Base-by-base conservation (phyloP, 2,888 invertebrate species). In the Pyralis farinalis region DNA sequence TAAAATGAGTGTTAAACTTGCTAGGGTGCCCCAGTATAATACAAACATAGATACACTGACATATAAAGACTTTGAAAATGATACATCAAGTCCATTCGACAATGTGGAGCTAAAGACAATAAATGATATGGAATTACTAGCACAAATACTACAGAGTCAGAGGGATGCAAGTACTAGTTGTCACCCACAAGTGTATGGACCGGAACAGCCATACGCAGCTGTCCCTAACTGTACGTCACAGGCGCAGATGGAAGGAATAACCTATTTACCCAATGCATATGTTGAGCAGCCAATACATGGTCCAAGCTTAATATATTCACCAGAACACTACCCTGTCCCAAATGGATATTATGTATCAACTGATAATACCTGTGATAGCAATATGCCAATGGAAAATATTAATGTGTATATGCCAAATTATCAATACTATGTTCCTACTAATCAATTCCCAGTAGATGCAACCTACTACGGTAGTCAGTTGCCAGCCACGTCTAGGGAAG, bases 81-180 rank as follows among this genome's bases (percentile, higher is more conserved):
- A 97, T 69, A 96, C 95, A 36, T 96, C 96, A 39, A 97, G 96
- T 73, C 97, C 97, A 0, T 98, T 98, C 83, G 97, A 98, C 85
- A 96, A 95, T 83, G 94, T 97, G 80, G 97, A 96, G 82, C 77
- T 98, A 38, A 96, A 97, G 80, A 96, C 96, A 30, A 94, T 98
- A 44, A 97, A 98, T 83, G 97, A 97, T 68, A 93, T 97, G 91
- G 97, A 96, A 77, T 93, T 96, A 70, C 83, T 98, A 49, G 97
- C 97, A 8, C 94, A 96, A 78, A 96, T 97, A 33, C 71, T 93
- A 46, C 84, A 86, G 50, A 78, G 70, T 56, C 76, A 92, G 68
- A 67, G 70, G 42, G 75, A 77, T 3, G 72, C 81, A 0, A 42
- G 62, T 9, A 60, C 66, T 3, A 78, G 66, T 43, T 74, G 77